Conservation (phyloP, 2,113 vertebrate species). For the Gulo gulo region DNA sequence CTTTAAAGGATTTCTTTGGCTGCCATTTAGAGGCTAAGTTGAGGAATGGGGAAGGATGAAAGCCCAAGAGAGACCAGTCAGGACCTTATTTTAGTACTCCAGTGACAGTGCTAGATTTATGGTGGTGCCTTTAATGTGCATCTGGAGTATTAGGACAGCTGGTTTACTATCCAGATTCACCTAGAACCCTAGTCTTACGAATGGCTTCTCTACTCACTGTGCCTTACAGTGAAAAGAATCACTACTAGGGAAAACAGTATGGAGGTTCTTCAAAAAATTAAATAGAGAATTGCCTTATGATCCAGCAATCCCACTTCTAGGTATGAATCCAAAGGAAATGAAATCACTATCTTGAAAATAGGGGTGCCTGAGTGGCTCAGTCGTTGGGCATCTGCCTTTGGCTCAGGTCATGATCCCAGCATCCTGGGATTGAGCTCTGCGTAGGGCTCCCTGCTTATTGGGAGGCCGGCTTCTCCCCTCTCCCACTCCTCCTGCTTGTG, state of each 20-base stretch:
- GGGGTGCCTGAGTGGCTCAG: too few relatives aligned
- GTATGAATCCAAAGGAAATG: neutral
- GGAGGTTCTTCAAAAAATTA: neutral
- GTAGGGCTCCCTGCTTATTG: too few relatives aligned
- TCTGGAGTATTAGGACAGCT: neutral
- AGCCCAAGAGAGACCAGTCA: neutral
- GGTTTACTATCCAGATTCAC: neutral
- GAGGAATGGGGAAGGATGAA: neutral
- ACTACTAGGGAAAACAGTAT: neutral
- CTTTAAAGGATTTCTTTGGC: neutral
- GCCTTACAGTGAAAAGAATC: neutral
- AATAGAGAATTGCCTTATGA: neutral
- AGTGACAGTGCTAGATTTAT: neutral
- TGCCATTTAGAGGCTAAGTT: neutral
- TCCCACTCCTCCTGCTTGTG: too few relatives aligned
- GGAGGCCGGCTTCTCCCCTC: too few relatives aligned
- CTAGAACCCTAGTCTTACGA: neutral
- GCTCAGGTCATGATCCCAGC: too few relatives aligned
- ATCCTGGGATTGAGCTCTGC: too few relatives aligned
- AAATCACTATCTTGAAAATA: neutral
- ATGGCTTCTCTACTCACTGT: constrained; percentile 1
- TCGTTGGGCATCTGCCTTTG: too few relatives aligned
- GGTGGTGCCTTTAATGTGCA: neutral
- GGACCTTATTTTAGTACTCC: neutral
- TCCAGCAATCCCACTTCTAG: neutral